These are phyloP conservation scores for Champsocephalus esox DNA, from an alignment of 2,797 vertebrate species.

Conservation along the genomic window DNA sequence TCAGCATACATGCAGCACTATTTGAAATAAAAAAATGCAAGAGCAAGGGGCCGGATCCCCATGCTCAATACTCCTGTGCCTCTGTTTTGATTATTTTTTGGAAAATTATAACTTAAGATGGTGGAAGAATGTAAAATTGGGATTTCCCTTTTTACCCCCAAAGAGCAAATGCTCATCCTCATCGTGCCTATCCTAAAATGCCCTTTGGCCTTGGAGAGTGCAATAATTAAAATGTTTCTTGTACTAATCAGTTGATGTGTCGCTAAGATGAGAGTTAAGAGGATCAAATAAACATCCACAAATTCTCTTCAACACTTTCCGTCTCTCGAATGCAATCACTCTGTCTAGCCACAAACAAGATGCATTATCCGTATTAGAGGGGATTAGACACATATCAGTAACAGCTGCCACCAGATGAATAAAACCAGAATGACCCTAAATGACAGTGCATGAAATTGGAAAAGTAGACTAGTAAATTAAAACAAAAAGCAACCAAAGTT, in stretches of 20 bases:
- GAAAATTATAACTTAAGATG: not conserved
- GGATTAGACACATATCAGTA: constrained; percentile 73
- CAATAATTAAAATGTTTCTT: not conserved
- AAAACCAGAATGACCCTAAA: constrained; percentile 53
- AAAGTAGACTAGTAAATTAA: constrained; percentile 5
- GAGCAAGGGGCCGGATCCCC: not conserved
- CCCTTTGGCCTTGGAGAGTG: not conserved
- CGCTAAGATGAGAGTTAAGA: constrained; percentile 11
- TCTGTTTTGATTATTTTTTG: not conserved
- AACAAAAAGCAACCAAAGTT: not conserved
- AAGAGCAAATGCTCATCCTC: not conserved
- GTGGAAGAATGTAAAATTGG: not conserved
- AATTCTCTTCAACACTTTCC: constrained; percentile 35
- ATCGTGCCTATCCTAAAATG: not conserved
- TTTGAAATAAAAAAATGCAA: not conserved
- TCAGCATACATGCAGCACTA: not conserved
- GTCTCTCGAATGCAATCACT: constrained; percentile 58
- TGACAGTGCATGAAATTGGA: constrained; percentile 26
- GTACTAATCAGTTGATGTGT: not conserved
- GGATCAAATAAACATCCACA: constrained; percentile 32
- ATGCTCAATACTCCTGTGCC: not conserved
- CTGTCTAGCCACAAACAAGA: constrained; percentile 58
- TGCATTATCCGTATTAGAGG: constrained; percentile 64
- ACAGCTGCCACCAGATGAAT: constrained; percentile 69
- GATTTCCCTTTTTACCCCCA: not conserved